These are phyloP conservation scores for Lontra canadensis DNA, from an alignment of 2,113 vertebrate genomes.

Conservation along the genomic window DNA sequence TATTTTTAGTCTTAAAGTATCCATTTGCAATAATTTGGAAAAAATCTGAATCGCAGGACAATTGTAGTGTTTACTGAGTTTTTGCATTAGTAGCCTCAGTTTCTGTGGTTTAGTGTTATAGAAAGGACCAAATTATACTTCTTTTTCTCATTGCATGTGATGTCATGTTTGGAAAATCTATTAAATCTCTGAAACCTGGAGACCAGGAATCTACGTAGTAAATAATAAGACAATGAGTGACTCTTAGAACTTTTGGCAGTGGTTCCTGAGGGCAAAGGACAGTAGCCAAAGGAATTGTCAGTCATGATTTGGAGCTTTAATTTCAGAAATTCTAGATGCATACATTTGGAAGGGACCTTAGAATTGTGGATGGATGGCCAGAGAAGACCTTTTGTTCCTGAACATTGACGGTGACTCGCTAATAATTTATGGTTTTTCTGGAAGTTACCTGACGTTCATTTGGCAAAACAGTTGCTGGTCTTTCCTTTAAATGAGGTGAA, in stretches of 20 bases:
- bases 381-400: background rate
- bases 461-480: background rate
- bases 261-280: background rate
- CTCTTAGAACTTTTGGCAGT: background rate
- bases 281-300: background rate
- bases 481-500: slow-evolving; percentile 35
- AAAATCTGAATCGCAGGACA: background rate
- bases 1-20: background rate
- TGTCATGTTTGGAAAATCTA: background rate
- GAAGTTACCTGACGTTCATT: background rate
- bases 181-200: background rate
- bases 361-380: background rate
- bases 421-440: slow-evolving; percentile 9
- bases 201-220: background rate
- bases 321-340: background rate
- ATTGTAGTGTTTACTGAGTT: background rate
- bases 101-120: background rate
- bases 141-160: background rate
- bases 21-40: background rate
- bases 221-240: background rate
- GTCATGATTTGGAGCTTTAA: background rate
- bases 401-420: background rate
- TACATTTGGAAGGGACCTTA: background rate
- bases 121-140: background rate
- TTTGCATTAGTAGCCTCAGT: background rate